Evolutionary conservation across 2,113 vertebrate species (phyloP).

Genomic region (Terrapene triunguis): DNA sequence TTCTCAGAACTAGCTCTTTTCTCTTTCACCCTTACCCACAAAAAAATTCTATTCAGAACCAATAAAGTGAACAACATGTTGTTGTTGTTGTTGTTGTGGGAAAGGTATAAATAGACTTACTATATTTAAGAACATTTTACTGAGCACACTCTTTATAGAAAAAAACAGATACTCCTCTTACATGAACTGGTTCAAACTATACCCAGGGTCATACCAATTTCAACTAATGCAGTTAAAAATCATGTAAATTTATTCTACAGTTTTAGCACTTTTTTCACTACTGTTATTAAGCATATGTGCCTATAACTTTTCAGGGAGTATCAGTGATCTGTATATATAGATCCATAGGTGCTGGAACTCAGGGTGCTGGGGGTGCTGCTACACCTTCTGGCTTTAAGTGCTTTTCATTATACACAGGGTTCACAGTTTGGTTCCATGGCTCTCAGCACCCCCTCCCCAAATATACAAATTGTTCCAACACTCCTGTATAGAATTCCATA

Average conservation of each 20-base stretch:
- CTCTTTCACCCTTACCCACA: not conserved
- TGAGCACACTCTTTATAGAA: fast-evolving
- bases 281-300: not conserved
- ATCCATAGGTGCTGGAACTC: not conserved
- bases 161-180: not conserved
- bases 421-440: too few species aligned
- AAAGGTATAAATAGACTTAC: not conserved
- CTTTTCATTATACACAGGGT: too few species aligned
- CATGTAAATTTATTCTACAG: not conserved
- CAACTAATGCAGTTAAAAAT: not conserved
- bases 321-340: not conserved
- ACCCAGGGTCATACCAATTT: not conserved
- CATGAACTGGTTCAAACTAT: not conserved
- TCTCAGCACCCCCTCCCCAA: too few species aligned
- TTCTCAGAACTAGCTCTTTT: not conserved
- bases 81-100: too few species aligned
- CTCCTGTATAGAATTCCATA: not conserved
- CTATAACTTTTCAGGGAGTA: not conserved
- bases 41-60: not conserved
- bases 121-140: not conserved
- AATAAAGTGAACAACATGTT: not conserved
- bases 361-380: not conserved
- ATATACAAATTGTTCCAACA: too few species aligned
- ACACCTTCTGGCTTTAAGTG: too few species aligned
- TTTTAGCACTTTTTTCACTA: not conserved